Conservation (phyloP, 2,113 vertebrate species). For the Panurus biarmicus region DNA sequence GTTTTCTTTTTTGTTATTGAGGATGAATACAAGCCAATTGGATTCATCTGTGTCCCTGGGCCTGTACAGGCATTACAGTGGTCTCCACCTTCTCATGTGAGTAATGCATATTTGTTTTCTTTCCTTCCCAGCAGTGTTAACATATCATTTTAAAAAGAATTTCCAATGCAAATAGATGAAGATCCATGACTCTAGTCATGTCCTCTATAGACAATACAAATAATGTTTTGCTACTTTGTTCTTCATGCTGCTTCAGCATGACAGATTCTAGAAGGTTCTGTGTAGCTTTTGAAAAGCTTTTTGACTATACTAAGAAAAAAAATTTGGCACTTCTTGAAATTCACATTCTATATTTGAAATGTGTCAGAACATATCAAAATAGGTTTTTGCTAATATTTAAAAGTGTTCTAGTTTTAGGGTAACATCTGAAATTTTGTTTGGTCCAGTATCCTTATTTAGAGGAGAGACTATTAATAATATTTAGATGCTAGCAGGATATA, state of each 20-base stretch:
- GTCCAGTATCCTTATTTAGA: background rate
- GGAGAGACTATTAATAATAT: background rate
- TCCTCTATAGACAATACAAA: background rate
- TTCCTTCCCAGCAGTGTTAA: background rate
- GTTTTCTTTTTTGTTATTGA: conserved; percentile 89
- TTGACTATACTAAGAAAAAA: background rate
- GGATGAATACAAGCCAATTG: conserved; percentile 78
- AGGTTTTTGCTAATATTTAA: background rate
- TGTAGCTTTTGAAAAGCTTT: background rate
- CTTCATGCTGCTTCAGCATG: background rate
- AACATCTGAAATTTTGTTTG: background rate
- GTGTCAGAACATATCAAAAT: background rate
- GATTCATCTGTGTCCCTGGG: conserved; percentile 85
- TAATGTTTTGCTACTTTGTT: background rate
- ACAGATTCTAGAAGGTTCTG: background rate
- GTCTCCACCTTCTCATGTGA: conserved; percentile 82
- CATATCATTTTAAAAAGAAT: background rate
- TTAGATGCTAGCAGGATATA: background rate
- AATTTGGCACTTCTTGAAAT: background rate
- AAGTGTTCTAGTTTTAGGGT: background rate
- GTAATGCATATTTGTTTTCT: background rate
- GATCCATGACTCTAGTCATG: background rate
- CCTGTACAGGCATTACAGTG: conserved; percentile 82
- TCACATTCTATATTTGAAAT: background rate
- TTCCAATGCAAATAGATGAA: background rate